A percentile compares a stretch with the other conserved stretches of the same genome.
Evolutionary conservation across 1,140 invertebrate genomes (phyloP).

Genomic region (Cydia pomonella): DNA sequence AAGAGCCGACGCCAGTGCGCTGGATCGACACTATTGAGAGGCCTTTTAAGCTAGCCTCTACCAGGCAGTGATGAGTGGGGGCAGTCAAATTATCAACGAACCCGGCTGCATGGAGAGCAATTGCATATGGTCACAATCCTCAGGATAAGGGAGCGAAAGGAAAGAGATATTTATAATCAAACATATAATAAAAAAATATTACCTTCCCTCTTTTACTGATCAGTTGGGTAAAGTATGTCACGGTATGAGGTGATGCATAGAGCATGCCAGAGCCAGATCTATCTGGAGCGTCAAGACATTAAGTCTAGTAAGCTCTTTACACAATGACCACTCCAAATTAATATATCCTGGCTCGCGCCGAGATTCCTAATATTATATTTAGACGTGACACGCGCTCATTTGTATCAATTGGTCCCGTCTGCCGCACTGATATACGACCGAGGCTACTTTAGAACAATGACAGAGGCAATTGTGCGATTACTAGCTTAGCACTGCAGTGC

Average conservation of each 20-base stretch:
- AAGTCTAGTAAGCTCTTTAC: slow-evolving; percentile 52
- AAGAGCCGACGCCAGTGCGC: too few relatives aligned
- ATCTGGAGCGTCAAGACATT: slow-evolving; percentile 23
- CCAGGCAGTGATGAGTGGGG: too few relatives aligned
- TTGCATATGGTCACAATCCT: too few relatives aligned
- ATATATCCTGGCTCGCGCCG: slow-evolving; percentile 80
- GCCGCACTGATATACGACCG: slow-evolving; percentile 75
- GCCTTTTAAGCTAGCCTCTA: too few relatives aligned
- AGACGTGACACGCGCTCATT: slow-evolving; percentile 79
- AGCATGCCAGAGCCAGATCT: slow-evolving; percentile 19
- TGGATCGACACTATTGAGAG: too few relatives aligned
- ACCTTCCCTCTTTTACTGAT: not conserved
- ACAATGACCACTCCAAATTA: slow-evolving; percentile 74
- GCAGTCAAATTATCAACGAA: too few relatives aligned
- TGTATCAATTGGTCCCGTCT: slow-evolving; percentile 79
- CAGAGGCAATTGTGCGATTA: slow-evolving; percentile 76
- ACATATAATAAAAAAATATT: too few relatives aligned
- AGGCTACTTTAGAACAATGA: slow-evolving; percentile 80
- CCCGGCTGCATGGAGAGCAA: too few relatives aligned
- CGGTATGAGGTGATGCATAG: not conserved
- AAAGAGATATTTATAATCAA: too few relatives aligned
- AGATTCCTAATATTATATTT: slow-evolving; percentile 81
- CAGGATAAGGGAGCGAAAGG: too few relatives aligned
- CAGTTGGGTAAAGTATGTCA: not conserved
- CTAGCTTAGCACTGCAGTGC: slow-evolving; percentile 61